Percentiles rank a stretch among this genome's conserved stretches.
phyloP scores from a whole-genome alignment of 92 coral and sea anemone genomes.

The Porites rus region DNA sequence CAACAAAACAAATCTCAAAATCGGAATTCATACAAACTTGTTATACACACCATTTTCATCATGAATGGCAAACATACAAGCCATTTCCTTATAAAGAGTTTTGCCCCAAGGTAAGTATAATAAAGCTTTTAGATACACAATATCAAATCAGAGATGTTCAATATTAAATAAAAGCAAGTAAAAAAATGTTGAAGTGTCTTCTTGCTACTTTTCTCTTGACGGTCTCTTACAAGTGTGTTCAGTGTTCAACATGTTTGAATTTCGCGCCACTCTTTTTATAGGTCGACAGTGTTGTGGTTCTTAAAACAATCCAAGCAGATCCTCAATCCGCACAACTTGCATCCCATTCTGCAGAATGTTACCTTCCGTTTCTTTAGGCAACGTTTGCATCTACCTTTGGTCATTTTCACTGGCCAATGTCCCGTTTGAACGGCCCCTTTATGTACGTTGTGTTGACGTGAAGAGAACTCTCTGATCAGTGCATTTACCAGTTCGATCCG shows the following conservation, averaged over 20 bases:
- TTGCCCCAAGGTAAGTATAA: too few relatives aligned
- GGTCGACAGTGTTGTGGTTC: slow-evolving; percentile 35
- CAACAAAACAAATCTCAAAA: too few relatives aligned
- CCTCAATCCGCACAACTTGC: slow-evolving; percentile 35
- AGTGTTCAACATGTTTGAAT: slow-evolving; percentile 13
- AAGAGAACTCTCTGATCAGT: slow-evolving; percentile 1
- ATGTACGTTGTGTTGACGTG: neutral
- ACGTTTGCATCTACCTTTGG: slow-evolving; percentile 33
- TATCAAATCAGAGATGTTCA: neutral
- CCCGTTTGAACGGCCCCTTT: slow-evolving; percentile 8
- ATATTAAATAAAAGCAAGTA: neutral
- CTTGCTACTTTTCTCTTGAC: neutral
- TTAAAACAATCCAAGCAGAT: slow-evolving; percentile 46
- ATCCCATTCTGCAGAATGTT: slow-evolving; percentile 49
- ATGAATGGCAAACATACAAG: too few relatives aligned
- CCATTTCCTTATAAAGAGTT: too few relatives aligned
- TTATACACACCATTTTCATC: too few relatives aligned
- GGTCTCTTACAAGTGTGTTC: neutral
- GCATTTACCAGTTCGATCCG: slow-evolving; percentile 10
- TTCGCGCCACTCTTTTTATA: slow-evolving; percentile 28
- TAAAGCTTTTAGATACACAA: too few relatives aligned
- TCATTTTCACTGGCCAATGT: slow-evolving; percentile 45
- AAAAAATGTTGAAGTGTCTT: neutral
- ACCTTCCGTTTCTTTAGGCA: slow-evolving; percentile 30
- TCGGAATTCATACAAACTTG: too few relatives aligned